These are phyloP conservation scores for Schizopygopsis malacanthus DNA, from an alignment of 2,797 vertebrate genomes.

Conservation along the genomic window DNA sequence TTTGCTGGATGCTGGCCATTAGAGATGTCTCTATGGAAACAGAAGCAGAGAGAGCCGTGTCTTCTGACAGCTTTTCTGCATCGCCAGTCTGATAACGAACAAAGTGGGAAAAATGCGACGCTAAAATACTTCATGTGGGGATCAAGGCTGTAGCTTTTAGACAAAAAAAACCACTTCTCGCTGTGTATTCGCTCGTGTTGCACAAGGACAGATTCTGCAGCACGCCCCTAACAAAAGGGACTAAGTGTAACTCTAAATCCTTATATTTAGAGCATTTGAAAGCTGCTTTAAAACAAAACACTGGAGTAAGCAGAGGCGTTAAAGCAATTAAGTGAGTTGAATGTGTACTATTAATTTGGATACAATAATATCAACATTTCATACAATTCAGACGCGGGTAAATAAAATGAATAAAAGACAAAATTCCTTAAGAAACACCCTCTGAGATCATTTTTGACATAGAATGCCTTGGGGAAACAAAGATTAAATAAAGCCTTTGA, in stretches of 20 bases:
- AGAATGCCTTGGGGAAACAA: background rate
- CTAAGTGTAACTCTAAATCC: conserved; percentile 43
- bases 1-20: conserved; percentile 31
- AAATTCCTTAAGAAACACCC: background rate
- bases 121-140: conserved; percentile 11
- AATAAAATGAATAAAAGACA: background rate
- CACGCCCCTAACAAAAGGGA: conserved; percentile 20
- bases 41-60: conserved; percentile 38
- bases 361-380: background rate
- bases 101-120: conserved; percentile 41
- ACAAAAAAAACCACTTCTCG: background rate
- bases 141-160: conserved; percentile 29
- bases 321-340: background rate
- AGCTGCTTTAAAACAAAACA: conserved; percentile 41
- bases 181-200: background rate
- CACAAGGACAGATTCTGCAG: conserved; percentile 26
- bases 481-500: conserved; percentile 20
- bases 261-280: conserved; percentile 43
- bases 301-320: background rate
- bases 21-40: conserved; percentile 43
- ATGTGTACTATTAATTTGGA: conserved; percentile 9
- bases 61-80: conserved; percentile 44
- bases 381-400: background rate
- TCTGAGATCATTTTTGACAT: conserved; percentile 10
- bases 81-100: conserved; percentile 41